Conservation (phyloP, 2,113 vertebrate genomes). For the Cairina moschata region DNA sequence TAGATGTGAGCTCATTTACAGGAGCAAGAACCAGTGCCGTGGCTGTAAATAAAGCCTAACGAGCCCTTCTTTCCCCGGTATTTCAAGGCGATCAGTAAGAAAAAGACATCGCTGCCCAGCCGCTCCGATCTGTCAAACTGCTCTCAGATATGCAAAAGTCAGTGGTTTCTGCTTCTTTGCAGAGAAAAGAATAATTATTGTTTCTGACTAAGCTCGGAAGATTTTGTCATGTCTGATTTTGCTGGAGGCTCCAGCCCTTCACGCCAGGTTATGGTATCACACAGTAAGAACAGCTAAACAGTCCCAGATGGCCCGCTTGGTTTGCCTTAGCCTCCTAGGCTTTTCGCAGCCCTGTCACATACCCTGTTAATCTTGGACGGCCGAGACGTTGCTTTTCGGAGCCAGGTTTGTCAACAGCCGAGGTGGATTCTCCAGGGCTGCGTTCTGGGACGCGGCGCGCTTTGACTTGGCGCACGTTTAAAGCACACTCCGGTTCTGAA, state of each 20-base stretch:
- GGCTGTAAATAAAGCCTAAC: neutral
- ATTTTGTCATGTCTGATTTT: constrained; percentile 41
- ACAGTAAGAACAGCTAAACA: constrained; percentile 42
- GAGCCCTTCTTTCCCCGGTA: neutral
- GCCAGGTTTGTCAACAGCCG: constrained; percentile 14
- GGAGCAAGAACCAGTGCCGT: neutral
- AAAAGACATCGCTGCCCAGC: neutral
- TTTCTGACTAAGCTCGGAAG: constrained; percentile 44
- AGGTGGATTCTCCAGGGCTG: constrained; percentile 3
- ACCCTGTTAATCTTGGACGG: constrained; percentile 25
- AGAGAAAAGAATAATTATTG: neutral
- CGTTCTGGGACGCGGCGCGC: neutral
- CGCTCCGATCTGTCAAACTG: neutral
- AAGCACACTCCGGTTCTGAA: neutral
- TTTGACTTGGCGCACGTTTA: neutral
- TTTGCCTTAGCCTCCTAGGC: neutral
- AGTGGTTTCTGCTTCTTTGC: constrained; percentile 1
- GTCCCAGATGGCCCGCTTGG: constrained; percentile 32
- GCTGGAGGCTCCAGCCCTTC: constrained; percentile 33
- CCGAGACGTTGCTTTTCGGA: neutral
- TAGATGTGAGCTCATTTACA: neutral
- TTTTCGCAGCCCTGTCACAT: neutral
- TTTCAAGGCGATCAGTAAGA: neutral
- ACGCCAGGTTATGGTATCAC: constrained; percentile 24
- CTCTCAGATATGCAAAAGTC: neutral